phyloP scores from a whole-genome alignment of 2,113 vertebrate genomes.

The Xyrauchen texanus region DNA sequence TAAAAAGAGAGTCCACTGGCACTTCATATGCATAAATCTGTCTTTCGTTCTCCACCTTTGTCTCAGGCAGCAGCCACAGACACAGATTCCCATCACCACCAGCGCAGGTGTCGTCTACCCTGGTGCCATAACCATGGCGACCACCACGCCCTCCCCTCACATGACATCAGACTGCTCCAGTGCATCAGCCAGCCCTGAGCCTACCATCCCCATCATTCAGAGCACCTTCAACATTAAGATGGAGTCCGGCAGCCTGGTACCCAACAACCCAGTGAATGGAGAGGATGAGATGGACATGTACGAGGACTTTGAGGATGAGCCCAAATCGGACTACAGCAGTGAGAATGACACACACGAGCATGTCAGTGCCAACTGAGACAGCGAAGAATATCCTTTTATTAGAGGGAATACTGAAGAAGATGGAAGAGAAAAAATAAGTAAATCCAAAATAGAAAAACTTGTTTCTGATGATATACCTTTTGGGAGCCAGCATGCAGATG shows the following conservation, averaged over 20 bases:
- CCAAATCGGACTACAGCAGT: slow-evolving; percentile 99
- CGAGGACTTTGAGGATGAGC: slow-evolving; percentile 97
- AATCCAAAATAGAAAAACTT: slow-evolving; percentile 43
- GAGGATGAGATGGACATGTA: slow-evolving; percentile 98
- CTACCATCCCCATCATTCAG: slow-evolving; percentile 97
- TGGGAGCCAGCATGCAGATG: slow-evolving; percentile 94
- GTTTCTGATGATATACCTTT: slow-evolving; percentile 78
- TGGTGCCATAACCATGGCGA: slow-evolving; percentile 93
- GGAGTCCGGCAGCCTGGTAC: slow-evolving; percentile 82
- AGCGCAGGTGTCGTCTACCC: slow-evolving; percentile 95
- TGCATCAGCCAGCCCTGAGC: slow-evolving; percentile 95
- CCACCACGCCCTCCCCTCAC: slow-evolving; percentile 94
- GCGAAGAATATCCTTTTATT: slow-evolving; percentile 34
- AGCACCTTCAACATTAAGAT: slow-evolving; percentile 97
- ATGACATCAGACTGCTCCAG: slow-evolving; percentile 99
- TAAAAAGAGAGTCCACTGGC: background rate
- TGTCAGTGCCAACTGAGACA: slow-evolving; percentile 92
- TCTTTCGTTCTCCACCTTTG: slow-evolving; percentile 50
- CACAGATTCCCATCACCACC: slow-evolving; percentile 96
- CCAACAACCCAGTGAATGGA: slow-evolving; percentile 87
- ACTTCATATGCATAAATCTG: background rate
- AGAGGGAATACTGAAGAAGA: slow-evolving; percentile 56
- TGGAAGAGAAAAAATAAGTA: slow-evolving; percentile 44
- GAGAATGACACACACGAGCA: slow-evolving; percentile 95
- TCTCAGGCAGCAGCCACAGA: slow-evolving; percentile 89